Percentiles rank a stretch among this genome's conserved stretches.
Conservation (phyloP, 2,888 invertebrate species). For the Calameuta idolon region DNA sequence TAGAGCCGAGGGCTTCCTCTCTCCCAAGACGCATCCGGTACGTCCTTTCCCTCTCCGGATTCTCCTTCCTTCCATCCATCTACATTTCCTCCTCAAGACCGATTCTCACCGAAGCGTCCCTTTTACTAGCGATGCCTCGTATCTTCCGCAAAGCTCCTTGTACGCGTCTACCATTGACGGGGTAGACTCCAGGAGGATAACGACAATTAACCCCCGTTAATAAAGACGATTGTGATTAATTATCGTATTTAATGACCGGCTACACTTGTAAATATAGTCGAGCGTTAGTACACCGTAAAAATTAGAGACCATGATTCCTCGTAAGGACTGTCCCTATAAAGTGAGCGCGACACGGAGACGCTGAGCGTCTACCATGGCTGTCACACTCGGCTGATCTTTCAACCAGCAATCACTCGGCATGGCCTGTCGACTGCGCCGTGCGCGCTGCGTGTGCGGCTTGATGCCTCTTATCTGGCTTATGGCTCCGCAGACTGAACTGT, state of each 20-base stretch:
- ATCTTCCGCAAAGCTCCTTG: neutral
- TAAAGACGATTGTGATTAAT: slow-evolving; percentile 66
- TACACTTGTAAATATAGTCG: slow-evolving; percentile 61
- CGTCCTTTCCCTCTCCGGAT: no score
- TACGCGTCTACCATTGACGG: neutral
- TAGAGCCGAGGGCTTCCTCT: no score
- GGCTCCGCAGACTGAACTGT: slow-evolving; percentile 36
- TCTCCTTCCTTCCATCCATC: no score
- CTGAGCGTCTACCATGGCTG: slow-evolving; percentile 32
- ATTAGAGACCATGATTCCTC: slow-evolving; percentile 64
- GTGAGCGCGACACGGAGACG: neutral
- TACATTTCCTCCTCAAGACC: no score
- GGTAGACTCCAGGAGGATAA: slow-evolving; percentile 50
- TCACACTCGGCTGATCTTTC: slow-evolving; percentile 62
- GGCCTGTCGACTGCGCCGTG: no score
- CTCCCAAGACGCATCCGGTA: no score
- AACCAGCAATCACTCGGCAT: slow-evolving; percentile 60
- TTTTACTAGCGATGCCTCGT: neutral
- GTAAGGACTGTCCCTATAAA: slow-evolving; percentile 20
- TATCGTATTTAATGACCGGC: slow-evolving; percentile 64
- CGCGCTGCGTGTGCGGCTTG: no score
- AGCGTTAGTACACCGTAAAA: slow-evolving; percentile 57
- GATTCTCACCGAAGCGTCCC: no score
- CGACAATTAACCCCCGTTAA: slow-evolving; percentile 65
- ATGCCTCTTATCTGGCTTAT: no score